These are phyloP conservation scores for Sebastolobus alascanus DNA, from an alignment of 2,797 vertebrate species.

Conservation along the genomic window DNA sequence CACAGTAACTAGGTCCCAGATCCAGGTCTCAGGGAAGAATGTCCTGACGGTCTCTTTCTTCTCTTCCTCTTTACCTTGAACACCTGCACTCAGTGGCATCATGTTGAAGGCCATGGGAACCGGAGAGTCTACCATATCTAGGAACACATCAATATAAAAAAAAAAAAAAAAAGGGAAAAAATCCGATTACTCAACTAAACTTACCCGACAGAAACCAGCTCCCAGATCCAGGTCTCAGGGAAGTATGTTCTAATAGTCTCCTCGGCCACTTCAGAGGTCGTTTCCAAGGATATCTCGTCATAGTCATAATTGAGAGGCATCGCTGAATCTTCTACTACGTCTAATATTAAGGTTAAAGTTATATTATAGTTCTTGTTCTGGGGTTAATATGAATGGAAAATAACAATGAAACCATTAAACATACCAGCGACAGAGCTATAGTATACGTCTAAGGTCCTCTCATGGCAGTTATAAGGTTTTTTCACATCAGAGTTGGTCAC, in stretches of 20 bases:
- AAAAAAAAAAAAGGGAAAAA: neutral
- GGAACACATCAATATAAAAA: conserved; percentile 9
- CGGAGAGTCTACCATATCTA: conserved; percentile 12
- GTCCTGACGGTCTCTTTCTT: conserved; percentile 71
- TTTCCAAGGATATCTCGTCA: neutral
- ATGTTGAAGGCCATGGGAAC: conserved; percentile 58
- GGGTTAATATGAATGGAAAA: neutral
- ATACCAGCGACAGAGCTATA: neutral
- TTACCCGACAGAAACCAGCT: conserved; percentile 60
- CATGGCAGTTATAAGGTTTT: conserved; percentile 57
- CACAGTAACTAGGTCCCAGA: conserved; percentile 87
- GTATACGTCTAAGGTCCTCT: rapidly evolving
- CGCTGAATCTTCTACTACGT: no score
- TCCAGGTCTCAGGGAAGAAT: conserved; percentile 87
- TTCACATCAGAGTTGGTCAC: conserved; percentile 87
- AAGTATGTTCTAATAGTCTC: conserved; percentile 59
- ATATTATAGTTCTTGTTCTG: neutral
- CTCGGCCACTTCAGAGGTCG: neutral
- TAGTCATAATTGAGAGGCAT: no score
- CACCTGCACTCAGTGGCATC: neutral
- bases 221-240: conserved; percentile 69
- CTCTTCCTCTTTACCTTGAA: neutral
- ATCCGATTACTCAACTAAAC: conserved; percentile 12
- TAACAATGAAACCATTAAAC: neutral
- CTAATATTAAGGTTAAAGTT: conserved; percentile 8